Base-by-base conservation (phyloP, 2,888 invertebrate genomes). In the Trypoxylon attenuatum region DNA sequence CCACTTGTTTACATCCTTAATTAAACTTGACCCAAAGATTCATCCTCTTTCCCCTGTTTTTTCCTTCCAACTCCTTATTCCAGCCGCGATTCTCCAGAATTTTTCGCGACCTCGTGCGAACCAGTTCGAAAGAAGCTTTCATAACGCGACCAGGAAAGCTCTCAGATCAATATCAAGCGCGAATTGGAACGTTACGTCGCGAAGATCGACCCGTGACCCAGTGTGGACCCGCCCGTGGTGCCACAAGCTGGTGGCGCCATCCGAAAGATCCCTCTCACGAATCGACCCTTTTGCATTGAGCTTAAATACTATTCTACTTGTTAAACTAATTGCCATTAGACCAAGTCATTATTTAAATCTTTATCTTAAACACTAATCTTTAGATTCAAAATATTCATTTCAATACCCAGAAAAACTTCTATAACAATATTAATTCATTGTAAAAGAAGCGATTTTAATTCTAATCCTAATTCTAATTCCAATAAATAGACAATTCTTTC, bases 201-300 rank as follows among this genome's bases (percentile, higher is more conserved):
- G 76, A 82, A 83, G 83, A 84, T 85, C 84, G 84, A 85, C 84
- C 83, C 82, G 81, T 85, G 85, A 86, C 85, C 85, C 79, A 85
- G 81, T 86, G 81, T 85, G 84, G 84, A 84, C 83, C 83, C 84
- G 80, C 82, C 84, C 83, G 82, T 74, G 62, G 73, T 53, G 47
- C 62, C 54, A 57, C 58, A 66, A 33, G 70, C 67, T 51, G 41
- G 67, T 77, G 69, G 76, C 74, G 75, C 73, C 77, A 71, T 71
- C 74, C 56, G 53, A 70, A 72, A 66, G 62, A 62, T 46, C 60
- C 46, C 59, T 45, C 42, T 16, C 16, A 10, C 45, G 6, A 23
- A 15, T 39, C 21, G 41, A 56, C 10, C 4, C 27, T 10, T 2
- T 13, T 33, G n/a, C n/a, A n/a, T n/a, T n/a, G n/a, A n/a, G n/a